Percentiles rank a stretch among this genome's conserved stretches.
Evolutionary conservation across 2,797 vertebrate species (phyloP).

Genomic region (Gallinago solitaria): DNA sequence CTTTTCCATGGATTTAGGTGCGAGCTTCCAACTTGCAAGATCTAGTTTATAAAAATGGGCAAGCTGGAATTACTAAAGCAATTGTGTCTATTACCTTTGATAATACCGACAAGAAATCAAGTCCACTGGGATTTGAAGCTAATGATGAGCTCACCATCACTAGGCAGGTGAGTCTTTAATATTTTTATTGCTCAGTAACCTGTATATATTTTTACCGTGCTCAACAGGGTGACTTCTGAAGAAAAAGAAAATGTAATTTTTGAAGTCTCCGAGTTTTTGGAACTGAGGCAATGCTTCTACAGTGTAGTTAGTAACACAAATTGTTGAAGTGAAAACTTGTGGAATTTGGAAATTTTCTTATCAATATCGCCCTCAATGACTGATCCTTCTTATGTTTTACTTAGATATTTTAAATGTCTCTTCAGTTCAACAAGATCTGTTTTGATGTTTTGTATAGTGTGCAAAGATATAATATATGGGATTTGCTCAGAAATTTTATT

Average conservation of each 20-base stretch:
- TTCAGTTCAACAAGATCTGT: background rate
- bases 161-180: slow-evolving; percentile 85
- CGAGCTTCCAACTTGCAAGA: slow-evolving; percentile 93
- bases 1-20: slow-evolving; percentile 79
- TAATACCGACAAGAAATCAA: slow-evolving; percentile 92
- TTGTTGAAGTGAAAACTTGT: background rate
- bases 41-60: slow-evolving; percentile 94
- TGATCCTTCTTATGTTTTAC: background rate
- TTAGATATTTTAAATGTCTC: background rate
- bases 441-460: background rate
- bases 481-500: background rate
- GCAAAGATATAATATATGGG: background rate
- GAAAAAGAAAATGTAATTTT: background rate
- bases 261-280: background rate
- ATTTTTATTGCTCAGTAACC: background rate
- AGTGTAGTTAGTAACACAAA: background rate
- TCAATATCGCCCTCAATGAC: background rate
- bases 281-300: background rate
- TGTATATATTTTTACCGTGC: background rate
- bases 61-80: slow-evolving; percentile 93
- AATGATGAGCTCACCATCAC: slow-evolving; percentile 92
- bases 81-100: slow-evolving; percentile 94
- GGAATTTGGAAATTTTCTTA: background rate
- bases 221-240: background rate
- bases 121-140: slow-evolving; percentile 92